A percentile compares a stretch with the other conserved stretches of the same genome.
Conservation (phyloP, 2,797 vertebrate genomes). For the Tenualosa thibaudeaui region DNA sequence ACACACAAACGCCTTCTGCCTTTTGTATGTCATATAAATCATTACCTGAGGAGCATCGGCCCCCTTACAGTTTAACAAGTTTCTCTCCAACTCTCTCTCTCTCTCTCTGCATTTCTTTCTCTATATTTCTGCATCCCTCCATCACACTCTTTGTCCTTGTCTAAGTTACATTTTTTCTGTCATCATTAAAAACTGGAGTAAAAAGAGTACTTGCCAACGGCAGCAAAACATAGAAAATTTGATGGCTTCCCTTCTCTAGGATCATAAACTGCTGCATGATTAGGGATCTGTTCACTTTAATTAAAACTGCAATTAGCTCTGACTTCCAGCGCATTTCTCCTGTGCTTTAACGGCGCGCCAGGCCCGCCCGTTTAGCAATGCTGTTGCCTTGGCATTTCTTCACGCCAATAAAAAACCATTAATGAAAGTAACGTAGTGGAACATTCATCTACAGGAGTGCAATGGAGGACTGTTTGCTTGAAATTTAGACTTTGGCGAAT, state of each 20-base stretch:
- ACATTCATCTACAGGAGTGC: background rate
- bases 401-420: background rate
- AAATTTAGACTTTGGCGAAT: background rate
- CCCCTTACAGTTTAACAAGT: background rate
- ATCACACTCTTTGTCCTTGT: constrained; percentile 19
- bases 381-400: background rate
- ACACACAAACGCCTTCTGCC: background rate
- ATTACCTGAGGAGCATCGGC: constrained; percentile 6
- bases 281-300: constrained; percentile 27
- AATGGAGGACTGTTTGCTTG: background rate
- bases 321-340: background rate
- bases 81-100: background rate
- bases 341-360: background rate
- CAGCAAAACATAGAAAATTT: constrained; percentile 11
- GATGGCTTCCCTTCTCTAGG: background rate
- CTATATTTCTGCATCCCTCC: background rate
- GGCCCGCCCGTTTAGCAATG: background rate
- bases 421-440: background rate
- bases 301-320: constrained; percentile 32
- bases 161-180: background rate
- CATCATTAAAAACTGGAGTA: background rate
- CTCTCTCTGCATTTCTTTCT: background rate
- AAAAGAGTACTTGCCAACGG: constrained; percentile 3
- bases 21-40: background rate
- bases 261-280: constrained; percentile 27